phyloP scores from a whole-genome alignment of 2,113 vertebrate genomes.

The human (Homo sapiens) region DNA sequence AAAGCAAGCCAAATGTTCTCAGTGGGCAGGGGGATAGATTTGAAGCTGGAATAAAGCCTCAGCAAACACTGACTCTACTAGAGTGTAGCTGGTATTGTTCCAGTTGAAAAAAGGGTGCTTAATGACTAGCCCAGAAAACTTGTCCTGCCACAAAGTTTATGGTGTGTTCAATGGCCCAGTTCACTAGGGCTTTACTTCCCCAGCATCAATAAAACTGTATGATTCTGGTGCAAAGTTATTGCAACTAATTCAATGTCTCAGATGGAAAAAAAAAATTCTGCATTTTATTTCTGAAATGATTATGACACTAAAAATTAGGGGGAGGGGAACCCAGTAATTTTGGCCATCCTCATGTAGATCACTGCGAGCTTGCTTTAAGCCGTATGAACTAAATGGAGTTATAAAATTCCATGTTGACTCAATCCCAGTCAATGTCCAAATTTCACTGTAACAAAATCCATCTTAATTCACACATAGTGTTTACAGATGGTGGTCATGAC shows the following conservation, averaged over 20 bases:
- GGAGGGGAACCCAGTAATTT: neutral
- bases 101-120: neutral
- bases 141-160: neutral
- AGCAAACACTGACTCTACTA: neutral
- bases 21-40: no score
- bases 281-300: slow-evolving; percentile 27
- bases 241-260: neutral
- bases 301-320: neutral
- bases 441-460: slow-evolving; percentile 1
- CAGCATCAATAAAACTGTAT: neutral
- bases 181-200: neutral
- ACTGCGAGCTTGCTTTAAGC: neutral
- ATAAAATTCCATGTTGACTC: neutral
- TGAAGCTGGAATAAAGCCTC: neutral
- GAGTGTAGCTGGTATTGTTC: neutral
- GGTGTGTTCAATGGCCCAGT: neutral
- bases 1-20: neutral
- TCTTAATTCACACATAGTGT: neutral
- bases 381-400: neutral
- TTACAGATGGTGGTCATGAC: neutral
- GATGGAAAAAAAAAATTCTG: neutral
- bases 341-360: neutral
- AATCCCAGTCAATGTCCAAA: slow-evolving; percentile 15
- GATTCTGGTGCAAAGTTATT: neutral
- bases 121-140: neutral